phyloP scores from a whole-genome alignment of 2,797 vertebrate species.

The Odontamblyopus rebecca region DNA sequence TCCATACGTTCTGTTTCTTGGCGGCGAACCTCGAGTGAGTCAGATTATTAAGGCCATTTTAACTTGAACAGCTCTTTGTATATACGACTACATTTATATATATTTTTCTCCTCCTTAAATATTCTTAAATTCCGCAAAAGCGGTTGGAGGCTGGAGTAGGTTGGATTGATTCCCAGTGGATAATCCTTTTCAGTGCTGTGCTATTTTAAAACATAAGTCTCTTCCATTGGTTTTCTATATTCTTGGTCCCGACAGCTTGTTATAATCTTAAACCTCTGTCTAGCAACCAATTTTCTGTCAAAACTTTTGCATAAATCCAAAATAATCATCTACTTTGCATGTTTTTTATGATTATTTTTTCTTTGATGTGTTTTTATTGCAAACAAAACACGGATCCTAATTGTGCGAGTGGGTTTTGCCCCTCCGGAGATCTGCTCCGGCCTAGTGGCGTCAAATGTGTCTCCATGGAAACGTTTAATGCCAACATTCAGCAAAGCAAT shows the following conservation, averaged over 20 bases:
- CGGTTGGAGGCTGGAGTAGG: conserved; percentile 12
- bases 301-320: neutral
- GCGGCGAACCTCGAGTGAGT: neutral
- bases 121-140: neutral
- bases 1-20: neutral
- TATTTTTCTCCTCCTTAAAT: neutral
- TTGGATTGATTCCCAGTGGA: neutral
- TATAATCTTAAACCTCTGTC: neutral
- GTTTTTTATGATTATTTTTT: too few species aligned
- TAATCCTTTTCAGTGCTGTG: neutral
- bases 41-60: neutral
- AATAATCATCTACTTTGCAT: too few species aligned
- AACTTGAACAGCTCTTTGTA: neutral
- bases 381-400: too few species aligned
- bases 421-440: too few species aligned
- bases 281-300: neutral
- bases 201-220: conserved; percentile 2
- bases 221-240: neutral
- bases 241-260: neutral
- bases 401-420: too few species aligned
- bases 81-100: too few species aligned
- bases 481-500: too few species aligned
- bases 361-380: too few species aligned
- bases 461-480: too few species aligned
- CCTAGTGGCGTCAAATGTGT: too few species aligned